Evolutionary conservation across 2,113 vertebrate species (phyloP), one percentile per base, ranked within the genome.

Genomic region (Choloepus hoffmanni): DNA sequence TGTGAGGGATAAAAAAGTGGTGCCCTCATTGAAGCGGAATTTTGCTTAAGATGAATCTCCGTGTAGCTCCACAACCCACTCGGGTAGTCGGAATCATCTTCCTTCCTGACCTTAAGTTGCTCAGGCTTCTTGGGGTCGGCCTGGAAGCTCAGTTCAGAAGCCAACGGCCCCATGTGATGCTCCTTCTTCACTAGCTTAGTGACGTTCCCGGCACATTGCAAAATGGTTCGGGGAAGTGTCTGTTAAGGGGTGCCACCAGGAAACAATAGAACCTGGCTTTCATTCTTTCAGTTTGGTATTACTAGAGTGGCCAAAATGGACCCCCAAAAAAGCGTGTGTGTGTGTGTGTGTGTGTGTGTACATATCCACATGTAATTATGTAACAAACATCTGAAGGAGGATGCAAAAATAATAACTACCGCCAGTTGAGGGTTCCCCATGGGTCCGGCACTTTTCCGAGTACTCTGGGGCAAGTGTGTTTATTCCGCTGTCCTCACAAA

Each of bases 11-110:
- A 83, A 92, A 82, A 74, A 91, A 96, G 92, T 18, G 8, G 43
- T 58, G 19, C 55, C 85, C 78, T 90, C 70, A 95, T 67, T 23
- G 70, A 90, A 95, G 62, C 58, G 65, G 96, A 92, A 62, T 43
- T 53, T 76, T 70, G 24, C 74, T 45, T 92, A 95, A 91, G 95
- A 92, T 33, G 58, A 86, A 92, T 94, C 36, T 95, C 72, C 1
- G 21, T 5, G 28, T 36, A 13, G 33, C 36, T 21, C n/a, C 6
- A 1, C 65, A 1, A 14, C 7, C n/a, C 67, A 15, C 70, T 3
- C 0, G 0, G 73, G 19, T 18, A 1, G n/a, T 10, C 33, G 7
- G 58, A 15, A 4, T 1, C 1, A 0, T 0, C 0, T 23, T 62
- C 67, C 82, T 40, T 45, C 21, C 15, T 14, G 40, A 36, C 89